These are phyloP conservation scores for Hypercompe scribonia DNA, from an alignment of 2,888 invertebrate species.

Conservation along the genomic window DNA sequence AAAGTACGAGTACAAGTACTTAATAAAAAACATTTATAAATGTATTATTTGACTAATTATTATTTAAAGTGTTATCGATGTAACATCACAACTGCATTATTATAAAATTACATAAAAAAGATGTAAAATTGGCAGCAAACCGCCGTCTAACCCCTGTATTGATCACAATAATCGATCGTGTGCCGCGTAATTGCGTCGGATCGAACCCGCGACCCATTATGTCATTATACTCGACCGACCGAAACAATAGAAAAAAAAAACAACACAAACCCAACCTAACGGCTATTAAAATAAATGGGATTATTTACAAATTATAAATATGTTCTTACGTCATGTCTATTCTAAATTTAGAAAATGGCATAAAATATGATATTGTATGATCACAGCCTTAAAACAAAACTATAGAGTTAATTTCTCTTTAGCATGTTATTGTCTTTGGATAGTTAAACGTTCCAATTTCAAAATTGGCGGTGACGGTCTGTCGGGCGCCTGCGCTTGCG, in stretches of 20 bases:
- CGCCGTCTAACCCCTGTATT: slow-evolving; percentile 85
- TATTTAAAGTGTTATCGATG: slow-evolving; percentile 68
- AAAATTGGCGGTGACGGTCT: slow-evolving; percentile 71
- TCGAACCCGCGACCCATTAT: slow-evolving; percentile 84
- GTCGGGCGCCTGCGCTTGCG: slow-evolving; percentile 66
- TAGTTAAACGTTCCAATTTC: slow-evolving; percentile 67
- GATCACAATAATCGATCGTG: slow-evolving; percentile 87
- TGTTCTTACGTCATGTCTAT: slow-evolving; percentile 48
- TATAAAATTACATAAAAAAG: slow-evolving; percentile 78
- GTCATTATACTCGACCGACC: slow-evolving; percentile 84
- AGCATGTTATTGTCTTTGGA: slow-evolving; percentile 50
- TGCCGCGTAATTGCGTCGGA: slow-evolving; percentile 85
- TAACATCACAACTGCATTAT: slow-evolving; percentile 69
- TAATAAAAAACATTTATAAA: not conserved
- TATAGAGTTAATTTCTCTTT: slow-evolving; percentile 56
- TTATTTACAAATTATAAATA: slow-evolving; percentile 26
- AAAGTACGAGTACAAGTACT: not conserved
- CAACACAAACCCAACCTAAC: slow-evolving; percentile 45
- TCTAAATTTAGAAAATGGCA: slow-evolving; percentile 45
- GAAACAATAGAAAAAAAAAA: slow-evolving; percentile 73
- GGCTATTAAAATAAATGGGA: slow-evolving; percentile 19
- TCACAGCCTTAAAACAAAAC: slow-evolving; percentile 51
- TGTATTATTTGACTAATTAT: not conserved
- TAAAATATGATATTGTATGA: slow-evolving; percentile 42
- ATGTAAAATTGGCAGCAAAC: slow-evolving; percentile 84